These are phyloP conservation scores for Gobius niger DNA, from an alignment of 2,113 vertebrate genomes.

Conservation along the genomic window DNA sequence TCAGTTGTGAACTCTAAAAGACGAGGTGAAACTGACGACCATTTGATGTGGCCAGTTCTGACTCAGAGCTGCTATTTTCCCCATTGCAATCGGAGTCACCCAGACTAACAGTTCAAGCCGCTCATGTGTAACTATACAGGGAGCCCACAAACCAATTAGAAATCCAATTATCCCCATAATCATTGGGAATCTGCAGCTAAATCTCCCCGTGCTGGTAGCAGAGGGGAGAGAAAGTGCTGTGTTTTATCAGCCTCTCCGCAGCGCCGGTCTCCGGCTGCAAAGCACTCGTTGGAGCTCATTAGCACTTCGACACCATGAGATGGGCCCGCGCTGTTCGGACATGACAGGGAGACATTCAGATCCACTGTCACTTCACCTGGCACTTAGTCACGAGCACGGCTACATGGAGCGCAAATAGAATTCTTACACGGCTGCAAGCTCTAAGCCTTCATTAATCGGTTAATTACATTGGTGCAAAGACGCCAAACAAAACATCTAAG, in stretches of 20 bases:
- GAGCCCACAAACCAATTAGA: conserved; percentile 53
- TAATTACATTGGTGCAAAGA: no score
- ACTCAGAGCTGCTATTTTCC: background rate
- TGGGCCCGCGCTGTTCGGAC: background rate
- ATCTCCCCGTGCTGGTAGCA: conserved; percentile 24
- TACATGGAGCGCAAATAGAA: no score
- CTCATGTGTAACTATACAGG: conserved; percentile 34
- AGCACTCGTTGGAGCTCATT: conserved; percentile 2
- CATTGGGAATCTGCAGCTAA: conserved; percentile 31
- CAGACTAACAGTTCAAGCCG: conserved; percentile 39
- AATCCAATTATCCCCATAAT: conserved; percentile 59
- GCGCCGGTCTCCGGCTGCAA: background rate
- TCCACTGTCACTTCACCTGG: background rate
- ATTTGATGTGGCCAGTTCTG: no score
- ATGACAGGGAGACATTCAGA: background rate
- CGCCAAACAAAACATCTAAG: no score
- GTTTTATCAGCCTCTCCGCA: conserved; percentile 14
- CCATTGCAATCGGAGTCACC: background rate
- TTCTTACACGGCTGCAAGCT: no score
- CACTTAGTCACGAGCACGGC: background rate
- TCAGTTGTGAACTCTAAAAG: no score
- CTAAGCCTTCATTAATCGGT: no score
- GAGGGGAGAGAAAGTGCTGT: background rate
- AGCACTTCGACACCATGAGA: background rate
- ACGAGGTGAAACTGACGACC: no score